A percentile compares a stretch with the other conserved stretches of the same genome.
Conservation (phyloP, 2,797 vertebrate species). For the Muscicapa striata region DNA sequence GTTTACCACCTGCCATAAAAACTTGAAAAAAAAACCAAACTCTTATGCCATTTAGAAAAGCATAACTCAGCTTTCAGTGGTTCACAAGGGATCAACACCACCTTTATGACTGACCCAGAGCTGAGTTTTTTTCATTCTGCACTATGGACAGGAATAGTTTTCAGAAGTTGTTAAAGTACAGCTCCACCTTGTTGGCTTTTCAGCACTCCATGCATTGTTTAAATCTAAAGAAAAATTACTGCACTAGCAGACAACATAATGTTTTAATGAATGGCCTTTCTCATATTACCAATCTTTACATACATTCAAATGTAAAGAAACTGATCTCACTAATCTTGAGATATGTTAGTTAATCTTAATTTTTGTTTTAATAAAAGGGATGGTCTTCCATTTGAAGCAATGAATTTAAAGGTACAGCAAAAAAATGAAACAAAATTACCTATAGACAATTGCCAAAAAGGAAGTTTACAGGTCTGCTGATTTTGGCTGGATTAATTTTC, state of each 20-base stretch:
- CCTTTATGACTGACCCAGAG: background rate
- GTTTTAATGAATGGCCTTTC: background rate
- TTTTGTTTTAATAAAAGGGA: background rate
- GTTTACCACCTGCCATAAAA: background rate
- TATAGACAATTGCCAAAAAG: fast-evolving
- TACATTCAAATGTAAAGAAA: background rate
- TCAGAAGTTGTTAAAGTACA: background rate
- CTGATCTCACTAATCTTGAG: background rate
- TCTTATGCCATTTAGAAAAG: background rate
- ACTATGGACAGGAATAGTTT: background rate
- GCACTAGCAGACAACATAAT: background rate
- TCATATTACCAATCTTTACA: background rate
- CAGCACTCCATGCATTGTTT: background rate
- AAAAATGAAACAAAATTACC: background rate
- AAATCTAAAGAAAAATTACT: background rate
- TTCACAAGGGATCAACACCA: background rate
- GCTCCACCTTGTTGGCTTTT: background rate
- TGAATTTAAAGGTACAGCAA: background rate
- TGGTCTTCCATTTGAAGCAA: background rate
- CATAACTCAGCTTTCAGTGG: fast-evolving
- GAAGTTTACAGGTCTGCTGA: background rate
- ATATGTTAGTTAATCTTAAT: background rate
- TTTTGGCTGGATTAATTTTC: background rate
- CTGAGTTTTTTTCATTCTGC: background rate
- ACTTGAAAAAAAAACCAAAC: background rate